phyloP scores from a whole-genome alignment of 2,888 invertebrate genomes.

The Parnassius smintheus region DNA sequence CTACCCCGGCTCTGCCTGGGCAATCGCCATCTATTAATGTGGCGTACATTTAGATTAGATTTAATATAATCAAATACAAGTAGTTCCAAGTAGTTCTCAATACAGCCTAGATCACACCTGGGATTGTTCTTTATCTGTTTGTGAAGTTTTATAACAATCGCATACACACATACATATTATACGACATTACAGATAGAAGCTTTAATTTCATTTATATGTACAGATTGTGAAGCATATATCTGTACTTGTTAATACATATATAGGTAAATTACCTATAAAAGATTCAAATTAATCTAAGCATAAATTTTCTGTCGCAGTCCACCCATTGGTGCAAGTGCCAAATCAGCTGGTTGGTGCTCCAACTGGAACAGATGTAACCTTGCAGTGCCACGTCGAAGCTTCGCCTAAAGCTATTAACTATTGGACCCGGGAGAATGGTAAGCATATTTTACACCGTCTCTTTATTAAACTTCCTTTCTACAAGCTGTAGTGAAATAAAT shows the following conservation, averaged over 20 bases:
- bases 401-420: slow-evolving; percentile 97
- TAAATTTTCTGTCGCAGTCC: slow-evolving; percentile 82
- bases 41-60: too few species aligned
- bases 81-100: too few species aligned
- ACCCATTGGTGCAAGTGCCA: slow-evolving; percentile 95
- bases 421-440: slow-evolving; percentile 95
- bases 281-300: slow-evolving; percentile 16
- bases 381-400: slow-evolving; percentile 93
- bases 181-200: too few species aligned
- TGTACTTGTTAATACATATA: too few species aligned
- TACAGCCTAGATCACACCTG: too few species aligned
- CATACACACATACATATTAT: too few species aligned
- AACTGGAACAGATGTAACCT: slow-evolving; percentile 90
- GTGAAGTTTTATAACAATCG: too few species aligned
- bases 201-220: too few species aligned
- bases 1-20: not conserved
- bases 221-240: too few species aligned
- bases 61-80: too few species aligned
- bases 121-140: too few species aligned
- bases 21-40: not conserved
- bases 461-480: slow-evolving; percentile 21
- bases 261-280: too few species aligned
- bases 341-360: slow-evolving; percentile 96
- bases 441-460: slow-evolving; percentile 44
- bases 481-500: not conserved